Evolutionary conservation across 2,797 vertebrate species (phyloP).

Genomic region (Tapirus indicus): DNA sequence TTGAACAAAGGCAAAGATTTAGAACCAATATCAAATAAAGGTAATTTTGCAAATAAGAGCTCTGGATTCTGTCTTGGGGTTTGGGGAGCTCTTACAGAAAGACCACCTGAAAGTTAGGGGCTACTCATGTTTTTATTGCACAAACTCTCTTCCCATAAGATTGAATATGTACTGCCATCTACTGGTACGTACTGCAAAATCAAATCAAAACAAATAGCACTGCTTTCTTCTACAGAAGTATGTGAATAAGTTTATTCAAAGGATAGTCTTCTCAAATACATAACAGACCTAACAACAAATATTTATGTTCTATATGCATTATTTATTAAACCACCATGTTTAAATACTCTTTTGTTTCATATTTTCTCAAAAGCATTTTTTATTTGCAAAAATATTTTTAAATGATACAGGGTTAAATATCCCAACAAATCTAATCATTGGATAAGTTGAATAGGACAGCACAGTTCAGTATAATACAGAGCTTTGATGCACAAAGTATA

Average conservation of each 20-base stretch:
- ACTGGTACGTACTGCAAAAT: conserved; percentile 77
- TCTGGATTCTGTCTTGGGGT: neutral
- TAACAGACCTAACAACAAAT: neutral
- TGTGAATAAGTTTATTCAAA: neutral
- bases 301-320: neutral
- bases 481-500: neutral
- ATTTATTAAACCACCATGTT: neutral
- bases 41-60: conserved; percentile 20
- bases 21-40: conserved; percentile 18
- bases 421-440: neutral
- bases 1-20: conserved; percentile 71
- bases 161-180: conserved; percentile 90
- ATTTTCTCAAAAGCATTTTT: conserved; percentile 40
- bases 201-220: conserved; percentile 28
- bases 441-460: neutral
- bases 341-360: conserved; percentile 2
- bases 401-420: neutral
- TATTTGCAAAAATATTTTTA: conserved; percentile 22
- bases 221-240: neutral
- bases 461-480: neutral
- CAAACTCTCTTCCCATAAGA: conserved; percentile 60
- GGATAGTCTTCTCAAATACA: conserved; percentile 13
- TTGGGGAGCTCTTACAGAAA: conserved; percentile 40
- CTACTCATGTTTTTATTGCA: neutral
- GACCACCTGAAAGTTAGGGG: conserved; percentile 12